phyloP scores from a whole-genome alignment of 1,140 invertebrate genomes.

The Coptotermes formosanus region DNA sequence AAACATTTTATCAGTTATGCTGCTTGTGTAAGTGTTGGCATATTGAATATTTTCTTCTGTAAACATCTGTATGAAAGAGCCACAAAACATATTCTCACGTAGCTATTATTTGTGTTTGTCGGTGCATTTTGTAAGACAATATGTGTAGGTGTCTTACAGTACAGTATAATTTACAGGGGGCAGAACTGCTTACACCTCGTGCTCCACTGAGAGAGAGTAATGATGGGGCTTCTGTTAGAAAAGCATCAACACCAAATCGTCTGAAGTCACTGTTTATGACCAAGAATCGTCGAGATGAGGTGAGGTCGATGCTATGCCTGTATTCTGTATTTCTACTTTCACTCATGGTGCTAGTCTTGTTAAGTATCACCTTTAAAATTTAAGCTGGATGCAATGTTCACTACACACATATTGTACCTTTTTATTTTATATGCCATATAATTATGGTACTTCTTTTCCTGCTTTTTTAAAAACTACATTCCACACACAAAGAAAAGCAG shows the following conservation, averaged over 20 bases:
- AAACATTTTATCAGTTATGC: too few relatives aligned
- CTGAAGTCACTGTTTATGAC: slow-evolving; percentile 20
- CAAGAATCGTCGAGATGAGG: slow-evolving; percentile 28
- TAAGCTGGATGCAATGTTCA: background rate
- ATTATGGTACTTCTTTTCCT: too few relatives aligned
- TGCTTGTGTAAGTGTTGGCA: too few relatives aligned
- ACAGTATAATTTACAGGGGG: background rate
- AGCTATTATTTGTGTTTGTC: too few relatives aligned
- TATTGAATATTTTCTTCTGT: too few relatives aligned
- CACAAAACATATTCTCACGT: too few relatives aligned
- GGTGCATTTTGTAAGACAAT: background rate
- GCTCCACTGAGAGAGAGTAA: slow-evolving; percentile 26
- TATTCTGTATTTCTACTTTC: background rate
- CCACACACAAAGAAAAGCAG: too few relatives aligned
- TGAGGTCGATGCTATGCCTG: background rate
- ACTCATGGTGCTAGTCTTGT: background rate
- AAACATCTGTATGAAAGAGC: too few relatives aligned
- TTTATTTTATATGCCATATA: too few relatives aligned
- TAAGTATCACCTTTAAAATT: background rate
- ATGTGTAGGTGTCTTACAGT: background rate
- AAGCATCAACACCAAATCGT: slow-evolving; percentile 23
- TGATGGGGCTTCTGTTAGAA: slow-evolving; percentile 10
- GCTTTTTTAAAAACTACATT: background rate
- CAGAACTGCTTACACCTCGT: slow-evolving; percentile 10
- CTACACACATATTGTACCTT: too few relatives aligned